Conservation (phyloP, 2,113 vertebrate species). For the Gnathonemus echidnorhynchus region DNA sequence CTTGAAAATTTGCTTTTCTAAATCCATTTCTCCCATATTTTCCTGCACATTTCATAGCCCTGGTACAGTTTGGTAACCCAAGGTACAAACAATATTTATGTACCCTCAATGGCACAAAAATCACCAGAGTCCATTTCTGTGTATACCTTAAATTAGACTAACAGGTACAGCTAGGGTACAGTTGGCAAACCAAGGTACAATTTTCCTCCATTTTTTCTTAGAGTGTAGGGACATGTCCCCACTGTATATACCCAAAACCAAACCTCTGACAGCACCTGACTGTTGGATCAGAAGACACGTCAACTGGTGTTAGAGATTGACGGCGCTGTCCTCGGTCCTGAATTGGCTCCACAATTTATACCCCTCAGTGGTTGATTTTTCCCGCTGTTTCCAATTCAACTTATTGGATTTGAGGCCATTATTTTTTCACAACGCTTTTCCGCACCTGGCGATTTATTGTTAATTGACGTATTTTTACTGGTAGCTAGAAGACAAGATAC, state of each 20-base stretch:
- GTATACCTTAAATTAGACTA: not conserved
- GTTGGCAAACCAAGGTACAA: not conserved
- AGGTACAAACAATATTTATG: not conserved
- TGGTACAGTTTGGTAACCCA: not conserved
- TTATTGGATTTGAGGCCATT: not conserved
- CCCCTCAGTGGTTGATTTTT: not conserved
- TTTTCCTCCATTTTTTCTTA: not conserved
- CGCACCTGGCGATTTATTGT: not conserved
- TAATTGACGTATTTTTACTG: not conserved
- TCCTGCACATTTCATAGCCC: not conserved
- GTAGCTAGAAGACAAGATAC: not conserved
- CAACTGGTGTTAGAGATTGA: not conserved
- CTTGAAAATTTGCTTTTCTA: not conserved
- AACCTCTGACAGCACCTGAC: not conserved
- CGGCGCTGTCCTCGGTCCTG: slow-evolving; percentile 11
- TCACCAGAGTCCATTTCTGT: not conserved
- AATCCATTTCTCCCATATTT: not conserved
- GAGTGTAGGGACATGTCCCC: not conserved
- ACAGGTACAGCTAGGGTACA: not conserved
- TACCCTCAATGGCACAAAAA: not conserved
- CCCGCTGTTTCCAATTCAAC: not conserved
- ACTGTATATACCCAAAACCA: not conserved
- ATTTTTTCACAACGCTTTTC: not conserved
- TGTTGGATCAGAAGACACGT: not conserved
- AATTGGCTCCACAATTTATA: not conserved